Evolutionary conservation across 2,888 invertebrate species (phyloP).

Genomic region (Tryphoninae sp.): DNA sequence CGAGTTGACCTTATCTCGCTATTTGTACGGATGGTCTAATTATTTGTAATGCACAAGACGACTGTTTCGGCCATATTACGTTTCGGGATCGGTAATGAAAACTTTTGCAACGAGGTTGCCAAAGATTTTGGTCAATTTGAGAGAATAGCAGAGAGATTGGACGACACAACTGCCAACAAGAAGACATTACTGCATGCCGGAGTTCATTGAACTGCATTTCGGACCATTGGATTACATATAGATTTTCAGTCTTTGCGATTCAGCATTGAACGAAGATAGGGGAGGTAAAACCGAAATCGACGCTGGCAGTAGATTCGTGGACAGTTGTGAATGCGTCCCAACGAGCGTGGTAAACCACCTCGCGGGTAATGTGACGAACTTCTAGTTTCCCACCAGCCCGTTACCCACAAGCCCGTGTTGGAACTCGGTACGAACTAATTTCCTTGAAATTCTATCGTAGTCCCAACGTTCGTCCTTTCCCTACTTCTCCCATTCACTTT

Average conservation of each 20-base stretch:
- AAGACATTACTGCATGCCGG: not conserved
- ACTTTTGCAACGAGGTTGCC: not conserved
- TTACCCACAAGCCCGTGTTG: conserved; percentile 54
- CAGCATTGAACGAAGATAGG: conserved; percentile 45
- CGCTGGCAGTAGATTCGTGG: conserved; percentile 47
- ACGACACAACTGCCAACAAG: not conserved
- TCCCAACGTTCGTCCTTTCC: conserved; percentile 11
- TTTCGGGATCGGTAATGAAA: no score
- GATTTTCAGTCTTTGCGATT: conserved; percentile 50
- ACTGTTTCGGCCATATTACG: no score
- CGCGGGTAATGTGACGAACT: conserved; percentile 61
- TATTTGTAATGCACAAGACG: no score
- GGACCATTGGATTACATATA: conserved; percentile 34
- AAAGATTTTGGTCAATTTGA: not conserved
- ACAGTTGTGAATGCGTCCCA: conserved; percentile 59
- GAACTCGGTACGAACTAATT: conserved; percentile 58
- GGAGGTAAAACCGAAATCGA: conserved; percentile 37
- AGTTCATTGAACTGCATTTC: conserved; percentile 5
- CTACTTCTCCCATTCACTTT: conserved; percentile 11
- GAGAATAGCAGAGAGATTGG: not conserved
- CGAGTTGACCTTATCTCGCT: no score
- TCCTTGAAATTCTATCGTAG: conserved; percentile 53
- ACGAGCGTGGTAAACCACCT: conserved; percentile 61
- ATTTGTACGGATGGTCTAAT: no score
- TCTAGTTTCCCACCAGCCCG: conserved; percentile 52